Percentiles rank a stretch among this genome's conserved stretches.
phyloP scores from a whole-genome alignment of 2,113 vertebrate genomes.

The Alligator sinensis region DNA sequence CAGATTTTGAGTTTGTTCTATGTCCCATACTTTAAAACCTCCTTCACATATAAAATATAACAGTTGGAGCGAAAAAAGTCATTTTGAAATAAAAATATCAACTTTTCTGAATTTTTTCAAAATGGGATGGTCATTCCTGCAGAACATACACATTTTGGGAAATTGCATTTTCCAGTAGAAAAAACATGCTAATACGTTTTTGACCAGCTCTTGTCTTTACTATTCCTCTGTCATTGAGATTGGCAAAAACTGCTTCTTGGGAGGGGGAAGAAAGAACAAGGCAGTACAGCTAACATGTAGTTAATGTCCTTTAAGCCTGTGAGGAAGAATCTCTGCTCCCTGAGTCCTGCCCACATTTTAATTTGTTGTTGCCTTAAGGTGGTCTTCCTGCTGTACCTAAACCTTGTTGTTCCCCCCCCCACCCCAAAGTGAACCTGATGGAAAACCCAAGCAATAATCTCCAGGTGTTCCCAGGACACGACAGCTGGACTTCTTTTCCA shows the following conservation, averaged over 20 bases:
- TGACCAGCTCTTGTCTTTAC: not conserved
- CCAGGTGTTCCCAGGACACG: constrained; percentile 86
- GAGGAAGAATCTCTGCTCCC: not conserved
- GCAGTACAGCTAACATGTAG: too few relatives aligned
- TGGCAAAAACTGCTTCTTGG: not conserved
- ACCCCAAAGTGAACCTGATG: constrained; percentile 77
- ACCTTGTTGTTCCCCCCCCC: not conserved
- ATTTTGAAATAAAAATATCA: not conserved
- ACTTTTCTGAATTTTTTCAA: not conserved
- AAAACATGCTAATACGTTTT: not conserved
- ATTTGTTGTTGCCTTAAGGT: not conserved
- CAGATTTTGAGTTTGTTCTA: not conserved
- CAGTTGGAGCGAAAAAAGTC: not conserved
- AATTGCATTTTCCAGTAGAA: not conserved
- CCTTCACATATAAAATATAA: not conserved
- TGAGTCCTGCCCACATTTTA: not conserved
- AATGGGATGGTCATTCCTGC: not conserved
- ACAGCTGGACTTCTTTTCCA: constrained; percentile 85
- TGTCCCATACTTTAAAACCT: too few relatives aligned
- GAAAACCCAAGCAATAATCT: constrained; percentile 83
- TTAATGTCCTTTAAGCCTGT: not conserved
- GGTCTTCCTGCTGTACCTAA: not conserved
- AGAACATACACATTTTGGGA: too few relatives aligned
- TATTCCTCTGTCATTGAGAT: not conserved
- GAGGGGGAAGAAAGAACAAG: not conserved